A percentile compares a stretch with the other conserved stretches of the same genome.
Conservation (phyloP, 2,888 invertebrate species). For the Steinernema carpocapsae region DNA sequence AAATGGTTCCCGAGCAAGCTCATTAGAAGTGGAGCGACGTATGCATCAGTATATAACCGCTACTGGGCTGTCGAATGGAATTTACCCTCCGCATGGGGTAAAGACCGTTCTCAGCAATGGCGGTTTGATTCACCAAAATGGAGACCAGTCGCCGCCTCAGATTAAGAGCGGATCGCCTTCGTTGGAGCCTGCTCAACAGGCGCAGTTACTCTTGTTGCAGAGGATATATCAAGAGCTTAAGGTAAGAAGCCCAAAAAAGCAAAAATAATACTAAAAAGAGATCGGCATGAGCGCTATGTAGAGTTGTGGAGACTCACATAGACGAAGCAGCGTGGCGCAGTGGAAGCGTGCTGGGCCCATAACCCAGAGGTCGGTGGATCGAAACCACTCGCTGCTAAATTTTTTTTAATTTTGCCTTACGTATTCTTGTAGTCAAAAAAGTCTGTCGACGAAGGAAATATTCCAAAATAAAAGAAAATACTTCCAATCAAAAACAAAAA, state of each 20-base stretch:
- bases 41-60: constrained; percentile 56
- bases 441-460: no score
- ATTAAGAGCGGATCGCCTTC: constrained; percentile 22
- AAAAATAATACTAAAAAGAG: no score
- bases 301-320: no score
- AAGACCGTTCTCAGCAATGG: constrained; percentile 40
- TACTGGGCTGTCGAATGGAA: constrained; percentile 48
- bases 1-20: constrained; percentile 54
- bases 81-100: constrained; percentile 20
- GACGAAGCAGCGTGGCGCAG: constrained; percentile 81
- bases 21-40: constrained; percentile 59
- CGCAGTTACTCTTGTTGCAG: constrained; percentile 63
- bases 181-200: constrained; percentile 53
- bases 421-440: no score
- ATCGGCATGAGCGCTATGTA: no score
- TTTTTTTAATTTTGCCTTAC: no score
- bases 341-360: constrained; percentile 84
- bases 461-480: no score
- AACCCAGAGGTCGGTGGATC: constrained; percentile 85
- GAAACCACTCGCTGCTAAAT: constrained; percentile 68
- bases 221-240: constrained; percentile 66
- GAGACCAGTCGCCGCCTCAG: not conserved
- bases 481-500: no score
- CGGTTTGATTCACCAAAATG: constrained; percentile 8
- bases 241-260: constrained; percentile 39